Evolutionary conservation across 2,797 vertebrate genomes (phyloP).

Genomic region (Crenichthys baileyi): DNA sequence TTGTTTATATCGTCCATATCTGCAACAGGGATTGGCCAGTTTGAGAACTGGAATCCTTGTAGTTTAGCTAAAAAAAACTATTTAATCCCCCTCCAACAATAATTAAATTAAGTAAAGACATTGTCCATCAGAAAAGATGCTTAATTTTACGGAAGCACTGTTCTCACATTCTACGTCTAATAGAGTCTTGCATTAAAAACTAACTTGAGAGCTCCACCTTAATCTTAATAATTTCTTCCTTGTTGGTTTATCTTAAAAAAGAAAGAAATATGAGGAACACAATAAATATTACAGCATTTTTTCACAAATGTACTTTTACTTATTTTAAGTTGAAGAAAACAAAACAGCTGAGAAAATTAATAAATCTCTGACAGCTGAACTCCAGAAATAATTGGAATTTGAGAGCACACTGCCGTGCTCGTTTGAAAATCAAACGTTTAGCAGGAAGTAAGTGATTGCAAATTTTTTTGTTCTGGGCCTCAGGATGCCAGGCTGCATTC

Average conservation of each 20-base stretch:
- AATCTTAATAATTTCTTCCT: constrained; percentile 20
- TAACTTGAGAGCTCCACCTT: constrained; percentile 4
- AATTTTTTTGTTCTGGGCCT: constrained; percentile 14
- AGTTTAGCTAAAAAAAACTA: no score
- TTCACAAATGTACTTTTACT: constrained; percentile 17
- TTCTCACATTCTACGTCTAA: constrained; percentile 13
- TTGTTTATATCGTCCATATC: no score
- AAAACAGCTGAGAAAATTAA: constrained; percentile 39
- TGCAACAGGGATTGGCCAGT: no score
- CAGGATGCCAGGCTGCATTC: constrained; percentile 36
- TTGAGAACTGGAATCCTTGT: no score
- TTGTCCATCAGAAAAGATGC: not conserved
- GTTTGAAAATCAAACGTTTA: constrained; percentile 47
- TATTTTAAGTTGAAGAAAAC: constrained; percentile 31
- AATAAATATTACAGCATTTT: constrained; percentile 18
- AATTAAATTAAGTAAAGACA: not conserved
- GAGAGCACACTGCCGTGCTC: constrained; percentile 14
- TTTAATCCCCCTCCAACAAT: no score
- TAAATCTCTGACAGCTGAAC: constrained; percentile 50
- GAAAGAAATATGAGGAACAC: not conserved
- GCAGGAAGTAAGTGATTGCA: constrained; percentile 26
- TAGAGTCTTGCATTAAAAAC: not conserved
- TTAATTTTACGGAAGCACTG: not conserved
- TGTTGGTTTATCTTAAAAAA: constrained; percentile 19
- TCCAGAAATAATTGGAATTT: constrained; percentile 56